Base-by-base conservation (phyloP, 2,888 invertebrate species). In the Malacosoma neustria region DNA sequence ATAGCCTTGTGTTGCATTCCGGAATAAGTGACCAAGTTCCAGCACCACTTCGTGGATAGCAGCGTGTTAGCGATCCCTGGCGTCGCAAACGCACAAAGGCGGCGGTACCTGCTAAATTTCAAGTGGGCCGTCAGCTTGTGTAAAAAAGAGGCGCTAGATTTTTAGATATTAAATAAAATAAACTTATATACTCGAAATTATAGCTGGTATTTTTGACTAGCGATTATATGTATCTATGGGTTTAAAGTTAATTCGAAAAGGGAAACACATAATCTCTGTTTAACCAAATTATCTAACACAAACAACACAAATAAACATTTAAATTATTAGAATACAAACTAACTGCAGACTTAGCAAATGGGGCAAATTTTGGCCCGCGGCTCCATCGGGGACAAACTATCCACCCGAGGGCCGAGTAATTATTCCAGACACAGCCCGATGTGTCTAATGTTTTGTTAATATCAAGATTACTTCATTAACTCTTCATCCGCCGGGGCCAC, bases 401-500 rank as follows among this genome's bases (percentile, higher is more conserved):
- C 29, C 29, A 34, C 34, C 34, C 29, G 34, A 29, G 48, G 22
- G 43, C 59, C 52, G 43, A 52, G 65, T 65, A 70, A 70, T 70
- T 66, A 65, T 63, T 57, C 59, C 62, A 49, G 49, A 49, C 57
- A 69, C 79, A 12, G 77, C 70, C 81, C 79, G 77, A 74, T 80
- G 81, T 67, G 70, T 63, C 73, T 81, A 81, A 82, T 84, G 81
- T 82, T 74, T 80, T 79, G 82, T 85, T 84, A 79, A 85, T 85
- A 84, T 84, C 81, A 63, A 76, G 75, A 84, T 84, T 82, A 84
- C 77, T 82, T 81, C 77, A 84, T 84, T 84, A 84, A 82, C 84
- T 80, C 74, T 73, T 79, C 81, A 73, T 77, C 76, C 71, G 66
- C 48, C 47, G 58, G 47, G 51, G 22, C 22, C 22, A 22, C 5